Base-by-base conservation (phyloP, 2,113 vertebrate species). In the Zosterops japonicus region DNA sequence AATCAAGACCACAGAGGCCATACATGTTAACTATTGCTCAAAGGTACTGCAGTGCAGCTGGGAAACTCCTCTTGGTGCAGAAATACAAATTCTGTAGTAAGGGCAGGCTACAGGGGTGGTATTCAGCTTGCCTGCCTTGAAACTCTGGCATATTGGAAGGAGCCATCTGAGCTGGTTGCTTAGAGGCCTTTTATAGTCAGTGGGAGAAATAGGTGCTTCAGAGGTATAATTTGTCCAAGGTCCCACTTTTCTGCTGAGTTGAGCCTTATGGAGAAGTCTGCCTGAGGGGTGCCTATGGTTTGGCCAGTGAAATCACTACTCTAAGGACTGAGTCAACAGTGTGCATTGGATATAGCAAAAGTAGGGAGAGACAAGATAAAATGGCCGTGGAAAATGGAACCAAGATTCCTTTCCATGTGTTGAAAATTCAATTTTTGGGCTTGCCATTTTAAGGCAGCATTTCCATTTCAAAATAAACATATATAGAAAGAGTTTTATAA, bases 221-320 rank as follows among this genome's bases (percentile, higher is more conserved):
- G 52, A 29, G 12, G 9, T 50, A 33, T 21, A 20, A 59, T 84
- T 89, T 14, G 2, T 25, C 18, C 18, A 33, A 57, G 31, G 17
- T 27, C 27, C 39, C 9, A 11, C 5, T 50, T 70, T 81, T 78
- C 60, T 78, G 5, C 64, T 75, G 60, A 18, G 7, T 14, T 78
- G 29, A 87, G 14, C 35, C 18, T 74, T 27, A 5, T 8, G 69
- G 24, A 80, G 41, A 41, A 64, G 3, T 47, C 15, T 53, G 14
- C 63, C 23, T 81, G 39, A 42, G 22, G 1, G 4, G 2, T 72
- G 63, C 6, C 68, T 42, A 3, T 0, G 0, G 5, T 67, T 35
- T 67, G 42, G 56, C 35, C 35, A 59, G 39, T 64, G 44, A 74
- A 91, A 78, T 50, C 25, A 8, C 27, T 42, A 0, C 24, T n/a